Base-by-base conservation (phyloP, 1,140 invertebrate genomes). In the Camponotus floridanus region DNA sequence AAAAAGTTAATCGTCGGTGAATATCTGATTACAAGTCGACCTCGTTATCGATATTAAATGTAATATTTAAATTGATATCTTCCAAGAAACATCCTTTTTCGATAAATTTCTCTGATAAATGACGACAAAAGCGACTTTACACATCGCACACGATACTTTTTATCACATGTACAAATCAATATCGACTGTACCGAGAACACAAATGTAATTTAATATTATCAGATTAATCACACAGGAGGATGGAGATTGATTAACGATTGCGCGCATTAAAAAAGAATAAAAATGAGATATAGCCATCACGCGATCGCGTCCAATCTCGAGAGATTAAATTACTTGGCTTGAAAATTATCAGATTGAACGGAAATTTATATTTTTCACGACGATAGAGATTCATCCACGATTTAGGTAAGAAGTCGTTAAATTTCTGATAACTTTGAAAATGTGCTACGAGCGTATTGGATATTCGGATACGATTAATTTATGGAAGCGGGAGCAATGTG, bases 131-230 rank as follows among this genome's bases (percentile, higher is more conserved):
- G 59, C 26, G 9, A 59, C 26, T 11, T 59, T 61, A 39, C 67
- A 26, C 11, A 18, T 33, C n/a, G 26, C 18, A 15, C 7, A 39
- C 11, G 48, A 42, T 74, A 74, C 45, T 74, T 74, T 26, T 73
- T 74, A 71, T 81, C 39, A 21, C 39, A n/a, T 4, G 6, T 39
- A 39, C 18, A 2, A 26, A 68, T 1, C 21, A 36, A 13, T 80
- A 55, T 55, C 8, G 31, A 26, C 33, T 68, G 4, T 18, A 39
- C 3, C 31, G 15, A 42, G 9, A 39, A 33, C 21, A 59, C 11
- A 3, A 31, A 57, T 55, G 67, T 42, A 33, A 61, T 83, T 42
- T 61, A 8, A 59, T 42, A 42, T 59, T 71, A 83, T 73, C 70
- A 26, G 8, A 45, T 61, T 31, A 26, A 21, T 21, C 39, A 26